A percentile compares a stretch with the other conserved stretches of the same genome.
These are phyloP conservation scores for Nansenia antarctica DNA, from an alignment of 2,113 vertebrate species.

Conservation along the genomic window DNA sequence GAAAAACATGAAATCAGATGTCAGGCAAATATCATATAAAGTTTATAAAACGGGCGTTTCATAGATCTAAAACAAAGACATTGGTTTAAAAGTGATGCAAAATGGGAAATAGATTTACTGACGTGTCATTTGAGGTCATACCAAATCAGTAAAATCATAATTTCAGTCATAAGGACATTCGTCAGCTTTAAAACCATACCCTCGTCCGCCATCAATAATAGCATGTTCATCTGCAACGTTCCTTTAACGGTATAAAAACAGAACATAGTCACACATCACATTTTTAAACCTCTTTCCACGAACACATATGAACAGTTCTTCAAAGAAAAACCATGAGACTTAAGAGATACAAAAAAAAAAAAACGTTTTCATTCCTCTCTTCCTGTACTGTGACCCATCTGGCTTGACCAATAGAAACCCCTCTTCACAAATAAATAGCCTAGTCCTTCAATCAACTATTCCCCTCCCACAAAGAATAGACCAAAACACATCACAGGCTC, in stretches of 20 bases:
- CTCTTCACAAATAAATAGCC: conserved; percentile 26
- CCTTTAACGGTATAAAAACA: conserved; percentile 9
- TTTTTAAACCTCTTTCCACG: background rate
- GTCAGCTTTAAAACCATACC: conserved; percentile 7
- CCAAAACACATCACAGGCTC: conserved; percentile 36
- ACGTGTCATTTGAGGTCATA: background rate
- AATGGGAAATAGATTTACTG: conserved; percentile 17
- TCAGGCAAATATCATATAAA: conserved; percentile 25
- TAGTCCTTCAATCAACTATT: conserved; percentile 12
- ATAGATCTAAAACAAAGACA: conserved; percentile 9
- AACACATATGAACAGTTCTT: background rate
- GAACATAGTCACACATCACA: conserved; percentile 18
- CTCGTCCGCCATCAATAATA: conserved; percentile 17
- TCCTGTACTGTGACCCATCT: conserved; percentile 9
- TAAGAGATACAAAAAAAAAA: no score
- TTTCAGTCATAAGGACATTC: background rate
- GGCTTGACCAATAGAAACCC: background rate
- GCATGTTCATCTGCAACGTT: conserved; percentile 10
- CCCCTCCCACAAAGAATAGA: conserved; percentile 10
- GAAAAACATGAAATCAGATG: conserved; percentile 14
- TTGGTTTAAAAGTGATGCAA: conserved; percentile 12
- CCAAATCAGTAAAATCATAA: background rate
- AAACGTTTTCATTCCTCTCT: no score
- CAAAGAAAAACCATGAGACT: conserved; percentile 1
- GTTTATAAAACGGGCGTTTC: conserved; percentile 30